These are phyloP conservation scores for Podarcis muralis DNA, from an alignment of 2,113 vertebrate species.

Conservation along the genomic window DNA sequence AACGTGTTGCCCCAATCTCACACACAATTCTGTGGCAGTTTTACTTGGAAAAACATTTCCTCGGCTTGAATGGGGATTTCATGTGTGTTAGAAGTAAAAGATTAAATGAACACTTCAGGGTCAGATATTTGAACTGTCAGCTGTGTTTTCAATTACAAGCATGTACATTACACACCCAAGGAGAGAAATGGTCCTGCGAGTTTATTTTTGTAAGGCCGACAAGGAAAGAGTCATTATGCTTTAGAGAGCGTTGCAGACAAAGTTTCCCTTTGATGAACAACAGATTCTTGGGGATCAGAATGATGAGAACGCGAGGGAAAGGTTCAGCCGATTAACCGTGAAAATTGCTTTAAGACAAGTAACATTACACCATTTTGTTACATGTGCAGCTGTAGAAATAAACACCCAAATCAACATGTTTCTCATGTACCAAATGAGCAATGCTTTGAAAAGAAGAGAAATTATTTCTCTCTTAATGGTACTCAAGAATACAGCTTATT, in stretches of 20 bases:
- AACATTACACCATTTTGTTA: not conserved
- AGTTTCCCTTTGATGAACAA: constrained; percentile 7
- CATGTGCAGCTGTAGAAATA: not conserved
- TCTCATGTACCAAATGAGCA: not conserved
- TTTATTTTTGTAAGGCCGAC: constrained; percentile 47
- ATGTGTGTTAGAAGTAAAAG: constrained; percentile 18
- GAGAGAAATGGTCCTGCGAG: not conserved
- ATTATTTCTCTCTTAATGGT: not conserved
- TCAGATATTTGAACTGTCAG: constrained; percentile 45
- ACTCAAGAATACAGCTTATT: not conserved
- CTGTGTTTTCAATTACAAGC: constrained; percentile 53
- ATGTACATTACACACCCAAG: not conserved
- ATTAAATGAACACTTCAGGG: constrained; percentile 27
- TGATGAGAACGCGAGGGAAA: not conserved
- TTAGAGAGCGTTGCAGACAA: constrained; percentile 13
- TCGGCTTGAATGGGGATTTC: not conserved
- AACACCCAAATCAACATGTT: constrained; percentile 20
- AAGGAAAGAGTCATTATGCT: constrained; percentile 26
- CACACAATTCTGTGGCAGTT: not conserved
- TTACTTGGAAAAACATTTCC: not conserved
- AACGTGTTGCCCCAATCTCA: not conserved
- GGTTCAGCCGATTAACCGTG: not conserved
- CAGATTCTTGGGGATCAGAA: constrained; percentile 17
- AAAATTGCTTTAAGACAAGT: not conserved
- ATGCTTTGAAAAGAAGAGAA: not conserved